phyloP scores from a whole-genome alignment of 1,140 invertebrate genomes.

The Subanguina moxae region DNA sequence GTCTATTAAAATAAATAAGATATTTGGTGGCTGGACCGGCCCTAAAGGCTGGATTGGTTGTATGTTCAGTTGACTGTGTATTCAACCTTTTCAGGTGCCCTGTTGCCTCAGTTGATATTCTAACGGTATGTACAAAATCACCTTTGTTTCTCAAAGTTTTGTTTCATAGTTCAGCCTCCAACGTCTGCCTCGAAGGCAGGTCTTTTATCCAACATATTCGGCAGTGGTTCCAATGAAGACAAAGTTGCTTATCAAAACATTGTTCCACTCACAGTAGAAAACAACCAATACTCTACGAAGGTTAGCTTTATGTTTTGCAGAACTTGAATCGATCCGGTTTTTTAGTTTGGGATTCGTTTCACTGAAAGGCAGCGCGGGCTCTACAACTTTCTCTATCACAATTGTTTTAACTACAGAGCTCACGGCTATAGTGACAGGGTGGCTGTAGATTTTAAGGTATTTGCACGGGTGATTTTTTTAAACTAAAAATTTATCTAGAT shows the following conservation, averaged over 20 bases:
- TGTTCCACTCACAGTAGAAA: conserved; percentile 20
- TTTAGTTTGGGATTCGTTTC: conserved; percentile 78
- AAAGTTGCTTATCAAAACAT: conserved; percentile 14
- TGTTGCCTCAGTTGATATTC: no score
- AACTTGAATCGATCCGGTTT: conserved; percentile 10
- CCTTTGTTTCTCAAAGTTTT: no score
- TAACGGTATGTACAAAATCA: no score
- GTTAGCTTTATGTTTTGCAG: neutral
- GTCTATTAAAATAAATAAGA: no score
- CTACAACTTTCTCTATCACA: conserved; percentile 92
- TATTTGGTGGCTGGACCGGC: no score
- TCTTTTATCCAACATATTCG: conserved; percentile 19
- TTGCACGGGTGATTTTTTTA: neutral
- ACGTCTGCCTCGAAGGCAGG: neutral
- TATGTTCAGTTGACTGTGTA: no score
- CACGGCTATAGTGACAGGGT: conserved; percentile 57
- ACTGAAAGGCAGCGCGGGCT: conserved; percentile 78
- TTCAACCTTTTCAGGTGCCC: no score
- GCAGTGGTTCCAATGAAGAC: conserved; percentile 7
- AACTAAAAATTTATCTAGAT: conserved; percentile 66
- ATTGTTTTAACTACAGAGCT: conserved; percentile 74
- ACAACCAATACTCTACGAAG: conserved; percentile 32
- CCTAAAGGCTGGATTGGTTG: no score
- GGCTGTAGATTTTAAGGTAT: conserved; percentile 54
- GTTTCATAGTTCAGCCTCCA: no score